Evolutionary conservation across 1,140 invertebrate species (phyloP), one percentile per base, ranked within the genome.

Genomic region (Dreissena rostriformis): DNA sequence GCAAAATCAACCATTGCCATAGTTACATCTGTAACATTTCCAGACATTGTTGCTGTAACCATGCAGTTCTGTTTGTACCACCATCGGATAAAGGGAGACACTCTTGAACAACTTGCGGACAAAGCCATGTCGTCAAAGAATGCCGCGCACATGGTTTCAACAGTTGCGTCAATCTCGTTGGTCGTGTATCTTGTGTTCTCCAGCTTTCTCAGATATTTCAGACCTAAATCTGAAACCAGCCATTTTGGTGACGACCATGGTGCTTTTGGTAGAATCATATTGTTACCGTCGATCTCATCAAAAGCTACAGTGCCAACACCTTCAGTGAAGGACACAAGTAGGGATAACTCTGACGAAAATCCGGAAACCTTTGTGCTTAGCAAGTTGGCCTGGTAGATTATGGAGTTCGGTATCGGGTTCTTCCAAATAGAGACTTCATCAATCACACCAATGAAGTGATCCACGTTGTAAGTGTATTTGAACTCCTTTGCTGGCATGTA

Each of bases 371-470:
- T 84, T 2, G 81, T 81, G 67, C 87, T 86, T 22, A 89, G 82
- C 19, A 79, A 53, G 67, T 88, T 83, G 2, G 84, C 82, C 57
- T 89, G 88, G 55, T 83, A 89, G 24, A 88, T 72, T 12, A 88
- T 14, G 8, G 80, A 61, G 12, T 68, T 63, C 28, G 87, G 86
- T 57, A 89, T 82, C 26, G 86, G 76, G 11, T 57, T 75, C 14
- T 80, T 86, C 88, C 88, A 90, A 12, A 90, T 74, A 14, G 82
- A 83, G 1, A 90, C n/a, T 71, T 87, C 86, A 68, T 90, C 88
- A 15, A 88, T 87, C 24, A 86, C 22, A 2, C 87, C 88, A 57
- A 57, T 57, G 61, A 88, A 90, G n/a, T 71, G 49, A 1, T 66
- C 22, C 26, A 55, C 66, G 22, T 49, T 52, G 53, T 85, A 70